Base-by-base conservation (phyloP, 2,888 invertebrate species). In the Thecocarcelia acutangulata region DNA sequence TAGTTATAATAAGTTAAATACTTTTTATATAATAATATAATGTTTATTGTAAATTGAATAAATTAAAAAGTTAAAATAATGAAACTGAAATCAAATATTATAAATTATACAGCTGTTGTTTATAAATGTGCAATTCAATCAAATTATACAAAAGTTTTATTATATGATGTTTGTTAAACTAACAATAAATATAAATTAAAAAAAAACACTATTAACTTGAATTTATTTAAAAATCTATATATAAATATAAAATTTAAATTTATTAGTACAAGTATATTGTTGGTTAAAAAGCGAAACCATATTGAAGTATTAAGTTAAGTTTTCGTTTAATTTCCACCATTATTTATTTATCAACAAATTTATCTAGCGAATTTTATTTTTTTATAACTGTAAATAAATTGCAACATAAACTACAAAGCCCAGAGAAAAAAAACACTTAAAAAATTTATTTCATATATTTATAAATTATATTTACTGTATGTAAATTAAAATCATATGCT, bases 121-220 rank as follows among this genome's bases (percentile, higher is more conserved):
- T 77, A 17, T 80, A 74, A 70, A 69, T 74, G 73, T 73, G 76
- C 69, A 73, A 59, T 75, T 66, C 28, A 66, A 58, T 5, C 24
- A 5, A 8, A 50, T n/a, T n/a, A 24, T 46, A 21, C 0, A 54
- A 56, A 46, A 54, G 37, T 24, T n/a, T 54, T 19, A 46, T 37
- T 33, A 56, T 15, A 64, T 61, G 58, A 56, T 50, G 33, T 61
- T 74, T 70, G 68, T 61, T 72, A 37, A 64, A 72, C 64, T 78
- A 63, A 48, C 12, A 5, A 63, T 40, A 64, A 64, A 42, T 4
- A 40, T 40, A 44, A 50, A 28, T 66, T 15, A 48, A 59, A 75
- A 37, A 24, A 40, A 59, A 19, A 40, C 64, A 76, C 17, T 46
- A 40, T 63, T 54, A 48, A 56, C 24, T 9, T 46, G 72, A 58